phyloP scores from a whole-genome alignment of 2,797 vertebrate species.

The Pseudocheirus occidentalis region DNA sequence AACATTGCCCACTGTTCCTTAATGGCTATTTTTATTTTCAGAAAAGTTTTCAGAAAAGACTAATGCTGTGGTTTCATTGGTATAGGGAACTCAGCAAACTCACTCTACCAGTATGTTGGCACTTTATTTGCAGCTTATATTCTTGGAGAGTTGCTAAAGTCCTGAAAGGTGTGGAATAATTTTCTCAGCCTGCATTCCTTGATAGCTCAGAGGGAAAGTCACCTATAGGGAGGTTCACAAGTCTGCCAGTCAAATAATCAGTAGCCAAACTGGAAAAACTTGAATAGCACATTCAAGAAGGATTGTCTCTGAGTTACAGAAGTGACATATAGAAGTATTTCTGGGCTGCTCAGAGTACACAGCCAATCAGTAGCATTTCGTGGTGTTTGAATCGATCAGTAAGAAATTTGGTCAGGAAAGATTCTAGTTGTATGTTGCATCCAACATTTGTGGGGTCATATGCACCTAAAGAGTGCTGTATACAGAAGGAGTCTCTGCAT shows the following conservation, averaged over 20 bases:
- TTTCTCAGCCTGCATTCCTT: neutral
- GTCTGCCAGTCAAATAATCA: neutral
- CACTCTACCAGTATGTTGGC: neutral
- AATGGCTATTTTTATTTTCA: too few relatives aligned
- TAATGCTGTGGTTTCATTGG: neutral
- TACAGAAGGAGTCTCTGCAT: neutral
- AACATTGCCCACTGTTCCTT: neutral
- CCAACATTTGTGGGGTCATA: neutral
- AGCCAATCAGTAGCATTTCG: neutral
- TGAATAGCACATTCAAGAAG: neutral
- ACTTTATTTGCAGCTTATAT: neutral
- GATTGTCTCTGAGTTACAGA: neutral
- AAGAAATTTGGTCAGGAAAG: neutral
- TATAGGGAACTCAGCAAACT: neutral
- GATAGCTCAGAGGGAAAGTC: neutral
- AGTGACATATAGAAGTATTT: neutral
- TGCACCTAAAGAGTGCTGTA: neutral
- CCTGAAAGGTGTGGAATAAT: neutral
- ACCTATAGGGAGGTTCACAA: neutral
- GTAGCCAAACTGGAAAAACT: neutral
- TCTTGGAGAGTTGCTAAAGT: neutral
- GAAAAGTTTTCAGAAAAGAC: neutral
- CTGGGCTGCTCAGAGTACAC: neutral
- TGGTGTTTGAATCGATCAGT: neutral
- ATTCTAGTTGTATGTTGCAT: neutral